Conservation (phyloP, 2,797 vertebrate genomes). For the Cheirogaleus major region DNA sequence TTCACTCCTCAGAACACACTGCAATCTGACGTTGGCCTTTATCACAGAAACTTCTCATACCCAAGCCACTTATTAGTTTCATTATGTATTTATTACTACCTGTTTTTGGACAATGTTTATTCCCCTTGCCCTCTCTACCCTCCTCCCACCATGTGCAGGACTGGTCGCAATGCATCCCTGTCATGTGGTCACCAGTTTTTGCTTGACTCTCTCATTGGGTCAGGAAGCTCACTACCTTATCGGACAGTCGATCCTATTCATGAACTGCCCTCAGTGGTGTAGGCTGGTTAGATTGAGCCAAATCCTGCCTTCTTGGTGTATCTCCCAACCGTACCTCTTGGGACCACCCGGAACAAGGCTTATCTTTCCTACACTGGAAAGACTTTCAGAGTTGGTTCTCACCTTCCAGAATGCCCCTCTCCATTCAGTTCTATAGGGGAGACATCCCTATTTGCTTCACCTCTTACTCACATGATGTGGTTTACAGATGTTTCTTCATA, state of each 20-base stretch:
- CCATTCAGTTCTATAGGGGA: background rate
- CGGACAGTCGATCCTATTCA: background rate
- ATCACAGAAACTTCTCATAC: background rate
- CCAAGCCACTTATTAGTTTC: background rate
- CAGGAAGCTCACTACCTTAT: background rate
- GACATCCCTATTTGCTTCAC: background rate
- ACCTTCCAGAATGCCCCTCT: background rate
- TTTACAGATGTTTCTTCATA: background rate
- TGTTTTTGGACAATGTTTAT: background rate
- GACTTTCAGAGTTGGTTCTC: background rate
- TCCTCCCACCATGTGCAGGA: background rate
- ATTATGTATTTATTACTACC: too few relatives aligned
- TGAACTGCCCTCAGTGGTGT: background rate
- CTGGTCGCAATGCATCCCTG: background rate
- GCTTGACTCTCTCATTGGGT: background rate
- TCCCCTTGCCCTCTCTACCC: background rate
- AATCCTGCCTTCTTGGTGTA: background rate
- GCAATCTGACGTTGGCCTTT: background rate
- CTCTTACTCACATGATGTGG: background rate
- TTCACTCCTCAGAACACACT: background rate
- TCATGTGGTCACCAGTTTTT: background rate
- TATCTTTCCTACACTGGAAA: background rate
- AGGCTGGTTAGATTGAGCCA: background rate
- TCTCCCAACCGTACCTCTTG: background rate
- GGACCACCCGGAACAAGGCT: background rate